Conservation (phyloP, 2,888 invertebrate species). For the Folsomia manolachei region DNA sequence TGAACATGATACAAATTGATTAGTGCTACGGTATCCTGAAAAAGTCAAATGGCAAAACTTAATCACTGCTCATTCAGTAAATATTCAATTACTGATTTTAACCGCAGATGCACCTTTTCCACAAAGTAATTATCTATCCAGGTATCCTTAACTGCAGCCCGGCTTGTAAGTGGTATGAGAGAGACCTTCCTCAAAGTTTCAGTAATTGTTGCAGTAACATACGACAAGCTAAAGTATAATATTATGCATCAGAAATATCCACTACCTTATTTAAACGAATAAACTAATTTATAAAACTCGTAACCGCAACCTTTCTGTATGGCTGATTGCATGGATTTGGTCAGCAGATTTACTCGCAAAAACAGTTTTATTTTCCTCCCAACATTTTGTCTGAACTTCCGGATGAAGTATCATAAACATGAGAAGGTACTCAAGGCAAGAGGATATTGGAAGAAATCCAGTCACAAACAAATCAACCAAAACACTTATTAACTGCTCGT, state of each 20-base stretch:
- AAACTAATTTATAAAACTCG: no score
- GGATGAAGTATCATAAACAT: conserved; percentile 45
- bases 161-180: conserved; percentile 41
- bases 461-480: conserved; percentile 43
- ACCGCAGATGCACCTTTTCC: conserved; percentile 30
- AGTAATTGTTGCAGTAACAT: neutral
- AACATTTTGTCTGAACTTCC: conserved; percentile 40
- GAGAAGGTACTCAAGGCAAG: conserved; percentile 36
- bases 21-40: conserved; percentile 34
- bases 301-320: no score
- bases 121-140: conserved; percentile 35
- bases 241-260: no score
- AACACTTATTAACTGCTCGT: conserved; percentile 39
- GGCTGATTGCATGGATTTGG: no score
- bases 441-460: conserved; percentile 38
- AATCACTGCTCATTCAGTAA: no score
- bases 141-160: conserved; percentile 41
- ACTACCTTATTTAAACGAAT: no score
- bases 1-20: conserved; percentile 40
- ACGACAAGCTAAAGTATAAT: neutral
- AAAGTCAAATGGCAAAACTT: neutral
- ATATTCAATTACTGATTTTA: conserved; percentile 1
- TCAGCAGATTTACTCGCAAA: no score
- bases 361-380: conserved; percentile 28
- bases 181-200: conserved; percentile 44